Evolutionary conservation across 1,140 invertebrate species (phyloP).

Genomic region (Himalopsyche phryganea): DNA sequence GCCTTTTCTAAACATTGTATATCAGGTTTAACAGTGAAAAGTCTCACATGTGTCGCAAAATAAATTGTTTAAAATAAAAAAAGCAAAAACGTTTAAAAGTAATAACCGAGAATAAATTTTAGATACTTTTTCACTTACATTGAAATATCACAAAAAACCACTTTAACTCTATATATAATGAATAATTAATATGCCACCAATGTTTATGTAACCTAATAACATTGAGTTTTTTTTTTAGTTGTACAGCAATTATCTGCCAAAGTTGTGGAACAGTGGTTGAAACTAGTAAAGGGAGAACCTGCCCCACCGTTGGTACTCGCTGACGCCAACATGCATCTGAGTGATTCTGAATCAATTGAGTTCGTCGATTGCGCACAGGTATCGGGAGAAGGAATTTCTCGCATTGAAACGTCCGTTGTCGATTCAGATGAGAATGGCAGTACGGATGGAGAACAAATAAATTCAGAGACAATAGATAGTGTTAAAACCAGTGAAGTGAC

Average conservation of each 20-base stretch:
- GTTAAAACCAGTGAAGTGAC: slow-evolving; percentile 4
- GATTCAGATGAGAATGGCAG: slow-evolving; percentile 6
- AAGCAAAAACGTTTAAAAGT: too few relatives aligned
- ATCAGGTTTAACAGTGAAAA: too few relatives aligned
- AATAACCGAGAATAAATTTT: too few relatives aligned
- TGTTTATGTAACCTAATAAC: too few relatives aligned
- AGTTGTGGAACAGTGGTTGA: slow-evolving; percentile 88
- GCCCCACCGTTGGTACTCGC: slow-evolving; percentile 38
- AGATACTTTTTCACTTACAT: too few relatives aligned
- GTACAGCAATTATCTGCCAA: slow-evolving; percentile 70
- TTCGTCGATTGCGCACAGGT: background rate
- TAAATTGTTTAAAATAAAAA: too few relatives aligned
- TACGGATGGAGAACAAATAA: background rate
- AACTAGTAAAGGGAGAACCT: slow-evolving; percentile 72
- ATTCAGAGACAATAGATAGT: too few relatives aligned
- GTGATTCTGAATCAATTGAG: background rate
- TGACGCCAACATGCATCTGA: background rate
- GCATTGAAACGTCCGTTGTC: background rate
- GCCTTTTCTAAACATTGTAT: too few relatives aligned
- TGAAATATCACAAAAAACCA: too few relatives aligned
- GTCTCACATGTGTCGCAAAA: too few relatives aligned
- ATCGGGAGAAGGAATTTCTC: background rate
- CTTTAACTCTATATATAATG: too few relatives aligned
- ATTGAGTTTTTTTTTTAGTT: slow-evolving; percentile 53
- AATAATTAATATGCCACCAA: too few relatives aligned